Evolutionary conservation across 1,140 invertebrate genomes (phyloP).

Genomic region (Trachymyrmex cornetzi): DNA sequence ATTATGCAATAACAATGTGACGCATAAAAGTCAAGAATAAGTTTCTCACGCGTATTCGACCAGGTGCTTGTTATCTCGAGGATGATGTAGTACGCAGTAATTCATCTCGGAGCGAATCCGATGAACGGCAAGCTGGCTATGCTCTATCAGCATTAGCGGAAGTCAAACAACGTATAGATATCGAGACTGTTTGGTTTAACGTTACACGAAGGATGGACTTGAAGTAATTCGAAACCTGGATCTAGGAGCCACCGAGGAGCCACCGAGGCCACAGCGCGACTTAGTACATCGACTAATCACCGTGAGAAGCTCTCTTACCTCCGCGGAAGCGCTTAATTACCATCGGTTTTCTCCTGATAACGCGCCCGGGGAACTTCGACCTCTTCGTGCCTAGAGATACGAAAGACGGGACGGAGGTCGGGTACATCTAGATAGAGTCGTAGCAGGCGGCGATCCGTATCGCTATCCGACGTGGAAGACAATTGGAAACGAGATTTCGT

Average conservation of each 20-base stretch:
- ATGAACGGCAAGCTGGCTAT: background rate
- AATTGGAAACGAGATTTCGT: conserved; percentile 75
- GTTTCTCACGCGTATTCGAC: conserved; percentile 27
- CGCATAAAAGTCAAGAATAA: background rate
- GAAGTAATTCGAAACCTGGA: conserved; percentile 58
- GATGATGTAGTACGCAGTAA: background rate
- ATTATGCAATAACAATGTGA: background rate
- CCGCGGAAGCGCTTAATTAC: conserved; percentile 63
- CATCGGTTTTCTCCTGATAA: conserved; percentile 62
- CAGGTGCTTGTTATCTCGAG: conserved; percentile 1
- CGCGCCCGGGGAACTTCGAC: conserved; percentile 20
- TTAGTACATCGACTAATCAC: conserved; percentile 34
- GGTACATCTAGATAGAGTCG: conserved; percentile 70
- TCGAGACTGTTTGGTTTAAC: conserved; percentile 15
- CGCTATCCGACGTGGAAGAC: conserved; percentile 62
- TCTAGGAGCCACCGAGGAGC: background rate
- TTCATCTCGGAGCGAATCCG: conserved; percentile 20
- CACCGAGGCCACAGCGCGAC: background rate
- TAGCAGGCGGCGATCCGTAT: conserved; percentile 69
- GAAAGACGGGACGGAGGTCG: background rate
- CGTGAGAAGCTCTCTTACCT: conserved; percentile 48
- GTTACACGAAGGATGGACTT: conserved; percentile 20
- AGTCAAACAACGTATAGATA: conserved; percentile 55
- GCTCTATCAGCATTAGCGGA: conserved; percentile 72
- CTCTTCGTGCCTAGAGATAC: background rate